These are phyloP conservation scores for Tiliqua scincoides DNA, from an alignment of 2,113 vertebrate genomes.

Conservation along the genomic window DNA sequence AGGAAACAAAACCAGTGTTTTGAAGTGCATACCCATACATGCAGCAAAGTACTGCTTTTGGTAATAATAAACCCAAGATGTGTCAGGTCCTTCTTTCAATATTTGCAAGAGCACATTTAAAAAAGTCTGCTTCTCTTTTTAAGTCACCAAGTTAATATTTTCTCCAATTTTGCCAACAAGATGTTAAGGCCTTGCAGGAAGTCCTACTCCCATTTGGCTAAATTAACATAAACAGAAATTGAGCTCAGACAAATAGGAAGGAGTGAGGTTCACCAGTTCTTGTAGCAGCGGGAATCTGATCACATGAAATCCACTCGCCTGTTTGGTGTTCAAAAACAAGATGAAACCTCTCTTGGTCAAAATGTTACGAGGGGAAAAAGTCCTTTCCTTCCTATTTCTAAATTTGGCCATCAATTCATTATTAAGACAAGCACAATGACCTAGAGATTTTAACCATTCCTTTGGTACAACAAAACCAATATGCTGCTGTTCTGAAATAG, in stretches of 20 bases:
- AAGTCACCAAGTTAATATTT: constrained; percentile 44
- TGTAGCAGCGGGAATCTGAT: constrained; percentile 14
- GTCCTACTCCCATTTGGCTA: constrained; percentile 46
- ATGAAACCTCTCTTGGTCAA: constrained; percentile 21
- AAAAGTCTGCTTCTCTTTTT: constrained; percentile 42
- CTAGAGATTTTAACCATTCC: constrained; percentile 20
- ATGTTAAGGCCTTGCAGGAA: constrained; percentile 3
- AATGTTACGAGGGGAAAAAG: background rate
- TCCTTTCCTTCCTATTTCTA: constrained; percentile 10
- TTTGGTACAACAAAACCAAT: constrained; percentile 37
- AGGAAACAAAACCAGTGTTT: constrained; percentile 17
- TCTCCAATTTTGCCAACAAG: constrained; percentile 58
- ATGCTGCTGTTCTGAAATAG: constrained; percentile 21
- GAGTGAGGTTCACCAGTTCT: constrained; percentile 14
- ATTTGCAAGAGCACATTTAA: constrained; percentile 49
- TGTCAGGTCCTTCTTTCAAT: constrained; percentile 36
- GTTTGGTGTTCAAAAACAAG: constrained; percentile 16
- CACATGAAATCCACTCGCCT: background rate
- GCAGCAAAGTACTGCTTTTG: constrained; percentile 32
- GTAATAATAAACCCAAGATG: constrained; percentile 24
- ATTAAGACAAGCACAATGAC: constrained; percentile 53
- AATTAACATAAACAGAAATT: constrained; percentile 8
- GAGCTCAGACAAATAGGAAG: constrained; percentile 39
- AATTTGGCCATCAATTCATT: constrained; percentile 36
- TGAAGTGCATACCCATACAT: constrained; percentile 16